Evolutionary conservation across 2,888 invertebrate species (phyloP), one percentile per base, ranked within the genome.

Genomic region (Spialia ferax): DNA sequence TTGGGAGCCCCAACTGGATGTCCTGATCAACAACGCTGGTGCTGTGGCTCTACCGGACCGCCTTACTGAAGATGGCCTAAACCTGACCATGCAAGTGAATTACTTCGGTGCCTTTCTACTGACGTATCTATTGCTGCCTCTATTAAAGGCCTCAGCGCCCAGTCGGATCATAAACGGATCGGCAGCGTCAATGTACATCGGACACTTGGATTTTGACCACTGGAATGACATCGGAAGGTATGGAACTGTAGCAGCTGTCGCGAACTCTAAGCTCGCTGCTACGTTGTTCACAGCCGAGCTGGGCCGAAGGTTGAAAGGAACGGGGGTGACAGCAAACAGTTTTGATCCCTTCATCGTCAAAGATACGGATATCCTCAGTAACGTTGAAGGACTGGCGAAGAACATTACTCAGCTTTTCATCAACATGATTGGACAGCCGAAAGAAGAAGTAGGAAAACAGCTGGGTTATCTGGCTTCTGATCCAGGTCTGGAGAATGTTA

Each of bases 101-200:
- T 95, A 96, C 79, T 95, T 96, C 77, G 96, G 96, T 8, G 95
- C 95, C 0, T 97, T 97, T 80, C 86, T 97, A 48, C 90, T 97
- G 42, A 97, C 96, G 0, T 96, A 95, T 82, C 89, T 97, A 69
- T 87, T 97, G 68, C 80, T 92, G 72, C 92, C 92, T 69, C 72
- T 91, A 74, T 77, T 96, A 18, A 95, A 94, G 81, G 74, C 79
- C 2, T 94, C 95, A 1, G 86, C 93, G 0, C 95, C 95, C 1
- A 95, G 96, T 70, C 89, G 96, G 71, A 94, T 96, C 29, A 86
- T 96, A 10, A 96, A 95, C 76, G 93, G 96, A n/a, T 93, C 96
- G 0, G 95, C 95, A 55, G 79, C 91, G 0, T 89, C 95, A n/a
- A 95, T 96, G 87, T 87, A 83, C 59, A 71, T 91, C 42, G 93